phyloP scores from a whole-genome alignment of 1,140 invertebrate species.

The Globodera rostochiensis region DNA sequence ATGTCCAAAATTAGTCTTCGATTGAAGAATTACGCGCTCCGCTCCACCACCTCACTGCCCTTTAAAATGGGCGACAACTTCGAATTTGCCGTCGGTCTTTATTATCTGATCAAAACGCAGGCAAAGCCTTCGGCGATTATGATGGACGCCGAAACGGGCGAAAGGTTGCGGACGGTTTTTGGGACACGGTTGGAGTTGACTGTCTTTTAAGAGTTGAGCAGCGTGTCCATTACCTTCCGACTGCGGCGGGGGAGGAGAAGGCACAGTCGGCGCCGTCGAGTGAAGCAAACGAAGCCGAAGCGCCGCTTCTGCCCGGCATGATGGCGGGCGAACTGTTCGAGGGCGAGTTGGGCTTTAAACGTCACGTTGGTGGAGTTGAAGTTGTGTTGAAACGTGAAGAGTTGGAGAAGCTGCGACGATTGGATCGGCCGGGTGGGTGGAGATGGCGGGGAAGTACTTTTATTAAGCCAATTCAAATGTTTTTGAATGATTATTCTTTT shows the following conservation, averaged over 20 bases:
- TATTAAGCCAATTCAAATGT: neutral
- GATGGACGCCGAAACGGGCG: slow-evolving; percentile 44
- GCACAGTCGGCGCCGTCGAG: neutral
- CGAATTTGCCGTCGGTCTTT: slow-evolving; percentile 43
- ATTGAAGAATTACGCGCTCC: slow-evolving; percentile 33
- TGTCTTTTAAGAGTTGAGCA: slow-evolving; percentile 26
- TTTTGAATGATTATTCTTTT: neutral
- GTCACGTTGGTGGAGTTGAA: slow-evolving; percentile 39
- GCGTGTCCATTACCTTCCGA: slow-evolving; percentile 29
- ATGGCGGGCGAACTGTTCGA: slow-evolving; percentile 31
- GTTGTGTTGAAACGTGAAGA: slow-evolving; percentile 40
- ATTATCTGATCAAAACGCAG: slow-evolving; percentile 45
- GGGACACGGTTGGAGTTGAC: neutral
- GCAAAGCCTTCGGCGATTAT: slow-evolving; percentile 34
- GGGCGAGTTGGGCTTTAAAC: slow-evolving; percentile 34
- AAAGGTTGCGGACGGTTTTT: slow-evolving; percentile 15
- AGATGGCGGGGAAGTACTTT: neutral
- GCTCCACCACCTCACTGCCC: slow-evolving; percentile 37
- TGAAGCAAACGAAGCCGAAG: neutral
- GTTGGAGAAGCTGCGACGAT: slow-evolving; percentile 34
- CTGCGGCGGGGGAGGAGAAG: slow-evolving; percentile 16
- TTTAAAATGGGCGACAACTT: slow-evolving; percentile 40
- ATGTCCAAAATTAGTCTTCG: slow-evolving; percentile 11
- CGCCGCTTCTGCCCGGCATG: slow-evolving; percentile 3
- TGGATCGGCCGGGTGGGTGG: slow-evolving; percentile 34